A percentile compares a stretch with the other conserved stretches of the same genome.
These are phyloP conservation scores for Amiota communis DNA, from an alignment of 2,888 invertebrate species.

Conservation along the genomic window DNA sequence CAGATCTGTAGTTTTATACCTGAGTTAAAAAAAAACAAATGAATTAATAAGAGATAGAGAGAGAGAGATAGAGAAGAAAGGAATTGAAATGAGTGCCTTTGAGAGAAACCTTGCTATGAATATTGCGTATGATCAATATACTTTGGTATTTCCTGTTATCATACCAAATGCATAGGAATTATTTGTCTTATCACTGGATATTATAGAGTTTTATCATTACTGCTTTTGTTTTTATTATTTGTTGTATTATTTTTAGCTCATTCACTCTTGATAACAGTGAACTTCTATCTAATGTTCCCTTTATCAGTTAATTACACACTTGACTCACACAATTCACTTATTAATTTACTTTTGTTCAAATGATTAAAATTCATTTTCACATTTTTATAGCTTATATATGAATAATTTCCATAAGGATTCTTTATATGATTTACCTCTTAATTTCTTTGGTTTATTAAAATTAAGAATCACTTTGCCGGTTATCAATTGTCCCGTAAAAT, in stretches of 20 bases:
- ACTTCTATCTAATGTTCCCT: slow-evolving; percentile 17
- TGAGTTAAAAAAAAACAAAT: slow-evolving; percentile 50
- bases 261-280: not conserved
- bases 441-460: slow-evolving; percentile 66
- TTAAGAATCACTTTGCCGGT: slow-evolving; percentile 68
- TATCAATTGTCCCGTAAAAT: slow-evolving; percentile 70
- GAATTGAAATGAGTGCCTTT: not conserved
- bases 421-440: slow-evolving; percentile 58
- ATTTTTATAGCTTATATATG: not conserved
- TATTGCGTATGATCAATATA: slow-evolving; percentile 41
- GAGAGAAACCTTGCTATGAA: not conserved
- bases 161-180: not conserved
- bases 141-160: slow-evolving; percentile 48
- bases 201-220: not conserved
- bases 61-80: no score
- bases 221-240: no score
- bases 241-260: no score
- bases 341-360: not conserved
- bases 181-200: not conserved
- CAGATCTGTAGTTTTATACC: slow-evolving; percentile 75
- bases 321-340: slow-evolving; percentile 34
- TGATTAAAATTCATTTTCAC: slow-evolving; percentile 16
- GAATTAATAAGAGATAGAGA: no score
- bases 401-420: not conserved
- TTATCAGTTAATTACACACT: slow-evolving; percentile 51